Evolutionary conservation across 1,140 invertebrate genomes (phyloP), one percentile per base, ranked within the genome.

Genomic region (Gryllus bimaculatus): DNA sequence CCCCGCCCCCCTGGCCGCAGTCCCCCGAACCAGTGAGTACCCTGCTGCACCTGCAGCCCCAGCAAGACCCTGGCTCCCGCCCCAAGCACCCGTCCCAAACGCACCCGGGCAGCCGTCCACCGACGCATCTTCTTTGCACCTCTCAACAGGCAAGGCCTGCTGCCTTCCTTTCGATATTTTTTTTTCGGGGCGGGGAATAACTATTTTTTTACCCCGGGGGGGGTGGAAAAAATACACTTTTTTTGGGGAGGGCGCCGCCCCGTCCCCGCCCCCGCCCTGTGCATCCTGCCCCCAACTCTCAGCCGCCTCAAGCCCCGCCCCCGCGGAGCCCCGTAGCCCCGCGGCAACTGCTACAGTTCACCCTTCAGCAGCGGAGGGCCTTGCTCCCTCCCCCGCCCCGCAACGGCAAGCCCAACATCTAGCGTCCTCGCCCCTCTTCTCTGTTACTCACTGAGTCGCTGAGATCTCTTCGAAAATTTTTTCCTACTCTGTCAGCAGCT

Each of bases 91-190:
- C 54, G 54, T 66, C 54, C 54, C 10, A 66, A 2, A 66, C 1
- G 26, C 54, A 66, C 18, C 54, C 54, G 54, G 54, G 54, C 54
- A 66, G 18, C 54, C 54, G 26, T 21, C 78, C 13, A 10, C 78
- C 10, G 78, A 78, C 48, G 47, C 49, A 79, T 79, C n/a, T 47
- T 77, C 8, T 26, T n/a, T 47, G 15, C 79, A 79, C 26, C 48
- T 79, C 5, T n/a, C 79, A 79, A 39, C 74, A 39, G n/a, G 20
- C 79, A 76, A 47, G 75, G 75, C 8, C 20, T 79, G 0, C 47
- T 76, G n/a, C 79, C 79, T 8, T n/a, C 54, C n/a, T n/a, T n/a
- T n/a, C n/a, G n/a, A n/a, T n/a, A n/a, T n/a, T n/a, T n/a, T n/a
- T n/a, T n/a, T n/a, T 54, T 54, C 49, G 49, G 73, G n/a, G n/a